These are phyloP conservation scores for Acleris cristana DNA, from an alignment of 2,888 invertebrate species.

Conservation along the genomic window DNA sequence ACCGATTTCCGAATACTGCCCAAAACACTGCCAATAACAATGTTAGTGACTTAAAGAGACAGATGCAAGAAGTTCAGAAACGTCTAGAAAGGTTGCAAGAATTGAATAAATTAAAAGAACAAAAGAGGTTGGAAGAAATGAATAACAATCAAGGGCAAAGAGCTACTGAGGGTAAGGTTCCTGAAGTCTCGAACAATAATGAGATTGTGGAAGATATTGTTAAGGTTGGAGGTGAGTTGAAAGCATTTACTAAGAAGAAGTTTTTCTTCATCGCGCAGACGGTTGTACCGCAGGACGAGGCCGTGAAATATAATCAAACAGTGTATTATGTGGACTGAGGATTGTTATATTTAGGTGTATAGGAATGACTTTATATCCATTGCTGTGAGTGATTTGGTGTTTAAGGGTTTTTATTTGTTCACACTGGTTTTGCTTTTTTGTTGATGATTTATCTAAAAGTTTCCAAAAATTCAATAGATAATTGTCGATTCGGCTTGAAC, in stretches of 20 bases:
- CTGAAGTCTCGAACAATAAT: slow-evolving; percentile 9
- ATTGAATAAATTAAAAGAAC: slow-evolving; percentile 48
- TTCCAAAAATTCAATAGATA: no score
- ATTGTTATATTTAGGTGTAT: not conserved
- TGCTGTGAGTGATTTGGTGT: no score
- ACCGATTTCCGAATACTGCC: not conserved
- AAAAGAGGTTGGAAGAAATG: slow-evolving; percentile 39
- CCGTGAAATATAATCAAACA: slow-evolving; percentile 40
- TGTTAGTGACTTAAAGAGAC: slow-evolving; percentile 24
- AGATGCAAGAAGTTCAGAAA: slow-evolving; percentile 36
- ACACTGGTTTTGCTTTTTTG: no score
- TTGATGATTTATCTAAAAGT: no score
- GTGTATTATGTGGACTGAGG: slow-evolving; percentile 48
- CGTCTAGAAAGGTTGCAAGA: slow-evolving; percentile 47
- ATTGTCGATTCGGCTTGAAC: no score
- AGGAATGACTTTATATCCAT: no score
- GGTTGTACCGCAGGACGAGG: slow-evolving; percentile 52
- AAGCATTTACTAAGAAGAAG: slow-evolving; percentile 43
- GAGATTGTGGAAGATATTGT: slow-evolving; percentile 3
- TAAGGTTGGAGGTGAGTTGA: slow-evolving; percentile 25
- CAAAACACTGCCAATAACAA: slow-evolving; percentile 17
- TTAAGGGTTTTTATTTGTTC: no score
- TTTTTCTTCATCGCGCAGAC: slow-evolving; percentile 52
- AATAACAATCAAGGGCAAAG: slow-evolving; percentile 20
- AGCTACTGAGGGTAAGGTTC: slow-evolving; percentile 4